phyloP scores from a whole-genome alignment of 2,797 vertebrate species.

The Coilia nasus region DNA sequence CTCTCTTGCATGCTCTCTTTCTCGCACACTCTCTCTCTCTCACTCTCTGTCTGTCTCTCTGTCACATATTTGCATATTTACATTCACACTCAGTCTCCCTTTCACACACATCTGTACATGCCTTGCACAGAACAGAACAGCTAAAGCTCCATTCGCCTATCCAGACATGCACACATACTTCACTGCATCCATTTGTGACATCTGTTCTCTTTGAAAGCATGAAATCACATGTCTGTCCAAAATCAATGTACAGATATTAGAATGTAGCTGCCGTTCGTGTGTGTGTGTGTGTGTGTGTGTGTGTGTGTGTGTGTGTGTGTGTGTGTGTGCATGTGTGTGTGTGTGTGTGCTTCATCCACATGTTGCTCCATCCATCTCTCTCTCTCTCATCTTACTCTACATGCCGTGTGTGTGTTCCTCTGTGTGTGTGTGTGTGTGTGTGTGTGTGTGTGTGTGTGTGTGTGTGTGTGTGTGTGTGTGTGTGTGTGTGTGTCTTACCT shows the following conservation, averaged over 20 bases:
- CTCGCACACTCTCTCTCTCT: too few relatives aligned
- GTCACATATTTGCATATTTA: neutral
- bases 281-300: too few relatives aligned
- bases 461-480: constrained; percentile 15
- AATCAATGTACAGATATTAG: neutral
- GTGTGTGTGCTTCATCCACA: neutral
- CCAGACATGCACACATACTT: neutral
- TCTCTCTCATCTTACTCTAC: neutral
- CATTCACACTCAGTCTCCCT: too few relatives aligned
- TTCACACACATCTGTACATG: neutral
- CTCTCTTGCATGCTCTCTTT: neutral
- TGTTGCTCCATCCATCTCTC: neutral
- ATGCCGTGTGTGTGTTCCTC: neutral
- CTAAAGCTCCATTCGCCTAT: neutral
- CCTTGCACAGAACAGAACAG: neutral
- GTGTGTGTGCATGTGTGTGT: neutral
- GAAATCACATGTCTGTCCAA: neutral
- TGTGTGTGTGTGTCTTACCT: constrained; percentile 69
- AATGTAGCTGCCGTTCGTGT: too few relatives aligned
- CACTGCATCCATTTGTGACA: neutral
- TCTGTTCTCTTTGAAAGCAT: neutral
- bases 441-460: neutral
- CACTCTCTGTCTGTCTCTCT: too few relatives aligned
- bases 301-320: neutral
- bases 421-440: constrained; percentile 4